Percentiles rank a stretch among this genome's conserved stretches.
These are phyloP conservation scores for Diadegma fenestrale DNA, from an alignment of 2,888 invertebrate genomes.

Conservation along the genomic window DNA sequence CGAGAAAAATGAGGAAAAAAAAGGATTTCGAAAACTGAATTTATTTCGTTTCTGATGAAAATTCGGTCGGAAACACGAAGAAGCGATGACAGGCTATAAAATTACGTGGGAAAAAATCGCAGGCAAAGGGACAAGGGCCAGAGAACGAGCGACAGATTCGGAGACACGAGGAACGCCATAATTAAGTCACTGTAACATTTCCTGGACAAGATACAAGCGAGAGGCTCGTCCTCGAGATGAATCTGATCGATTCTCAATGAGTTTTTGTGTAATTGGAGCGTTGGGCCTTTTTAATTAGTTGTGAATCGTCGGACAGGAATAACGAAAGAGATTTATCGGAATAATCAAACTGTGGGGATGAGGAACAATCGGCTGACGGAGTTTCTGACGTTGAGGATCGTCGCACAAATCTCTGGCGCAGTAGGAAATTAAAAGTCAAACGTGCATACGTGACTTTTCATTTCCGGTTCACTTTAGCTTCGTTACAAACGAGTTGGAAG, in stretches of 20 bases:
- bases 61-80: background rate
- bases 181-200: slow-evolving; percentile 6
- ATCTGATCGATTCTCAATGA: background rate
- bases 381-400: background rate
- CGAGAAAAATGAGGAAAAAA: background rate
- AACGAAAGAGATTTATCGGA: slow-evolving; percentile 12
- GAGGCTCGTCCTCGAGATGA: background rate
- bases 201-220: slow-evolving; percentile 4
- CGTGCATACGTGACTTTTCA: slow-evolving; percentile 15
- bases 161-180: slow-evolving; percentile 32
- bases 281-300: slow-evolving; percentile 50
- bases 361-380: slow-evolving; percentile 35
- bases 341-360: slow-evolving; percentile 30
- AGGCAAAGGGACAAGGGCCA: background rate
- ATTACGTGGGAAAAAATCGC: background rate
- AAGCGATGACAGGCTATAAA: background rate
- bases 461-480: slow-evolving; percentile 28
- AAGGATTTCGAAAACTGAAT: background rate
- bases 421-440: slow-evolving; percentile 12
- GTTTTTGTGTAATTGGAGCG: slow-evolving; percentile 6
- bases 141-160: slow-evolving; percentile 52
- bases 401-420: background rate
- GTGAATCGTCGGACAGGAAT: slow-evolving; percentile 17
- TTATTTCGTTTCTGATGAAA: background rate
- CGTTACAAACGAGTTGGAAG: background rate